Evolutionary conservation across 1,140 invertebrate species (phyloP).

Genomic region (Acromyrmex echinatior): DNA sequence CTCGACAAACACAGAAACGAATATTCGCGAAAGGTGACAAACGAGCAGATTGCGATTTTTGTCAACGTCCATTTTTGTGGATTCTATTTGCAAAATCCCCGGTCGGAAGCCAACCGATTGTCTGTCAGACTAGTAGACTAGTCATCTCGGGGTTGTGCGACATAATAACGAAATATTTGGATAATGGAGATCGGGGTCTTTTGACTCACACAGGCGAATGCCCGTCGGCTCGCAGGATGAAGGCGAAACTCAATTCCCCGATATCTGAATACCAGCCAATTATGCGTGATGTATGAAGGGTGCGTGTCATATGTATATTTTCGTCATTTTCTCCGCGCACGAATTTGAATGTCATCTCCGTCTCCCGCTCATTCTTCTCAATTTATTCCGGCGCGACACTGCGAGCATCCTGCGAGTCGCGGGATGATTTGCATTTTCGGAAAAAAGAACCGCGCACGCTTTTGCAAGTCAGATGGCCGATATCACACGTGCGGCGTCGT

Average conservation of each 20-base stretch:
- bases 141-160: constrained; percentile 25
- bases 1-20: constrained; percentile 32
- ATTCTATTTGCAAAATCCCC: constrained; percentile 41
- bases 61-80: not conserved
- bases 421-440: constrained; percentile 83
- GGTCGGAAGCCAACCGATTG: constrained; percentile 33
- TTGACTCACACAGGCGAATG: constrained; percentile 47
- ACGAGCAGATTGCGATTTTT: constrained; percentile 21
- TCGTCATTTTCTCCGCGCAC: constrained; percentile 79
- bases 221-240: constrained; percentile 63
- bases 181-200: constrained; percentile 48
- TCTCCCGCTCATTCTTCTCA: constrained; percentile 77
- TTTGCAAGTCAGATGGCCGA: constrained; percentile 74
- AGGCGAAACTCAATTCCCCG: constrained; percentile 82
- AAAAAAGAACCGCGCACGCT: constrained; percentile 67
- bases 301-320: constrained; percentile 79
- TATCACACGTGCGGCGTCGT: constrained; percentile 59
- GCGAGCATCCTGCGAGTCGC: constrained; percentile 34
- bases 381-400: constrained; percentile 79
- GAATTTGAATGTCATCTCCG: constrained; percentile 84
- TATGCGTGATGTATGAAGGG: constrained; percentile 79
- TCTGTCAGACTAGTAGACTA: constrained; percentile 1
- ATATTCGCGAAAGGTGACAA: not conserved
- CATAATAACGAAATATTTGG: constrained; percentile 45
- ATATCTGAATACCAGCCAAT: constrained; percentile 84